A percentile compares a stretch with the other conserved stretches of the same genome.
These are phyloP conservation scores for Stegodyphus mimosarum DNA, from an alignment of 1,140 invertebrate species.

Conservation along the genomic window DNA sequence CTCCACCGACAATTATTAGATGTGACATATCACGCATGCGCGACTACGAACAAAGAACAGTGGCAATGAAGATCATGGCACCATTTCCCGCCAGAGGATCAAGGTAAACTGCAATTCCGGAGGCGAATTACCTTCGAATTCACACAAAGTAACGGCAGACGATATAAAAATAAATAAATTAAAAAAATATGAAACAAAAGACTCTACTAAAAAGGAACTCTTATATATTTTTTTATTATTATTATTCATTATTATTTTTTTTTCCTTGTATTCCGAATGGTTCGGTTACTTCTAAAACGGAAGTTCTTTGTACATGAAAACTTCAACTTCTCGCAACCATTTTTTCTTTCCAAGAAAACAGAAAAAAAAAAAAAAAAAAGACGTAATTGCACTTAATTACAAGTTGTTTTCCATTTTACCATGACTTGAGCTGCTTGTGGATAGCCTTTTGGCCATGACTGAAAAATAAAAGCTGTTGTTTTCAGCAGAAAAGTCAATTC, in stretches of 20 bases:
- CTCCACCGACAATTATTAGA: not conserved
- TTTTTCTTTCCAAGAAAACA: too few relatives aligned
- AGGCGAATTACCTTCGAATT: not conserved
- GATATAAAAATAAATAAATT: too few relatives aligned
- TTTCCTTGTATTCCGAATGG: not conserved
- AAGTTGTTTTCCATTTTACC: too few relatives aligned
- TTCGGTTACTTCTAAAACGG: conserved; percentile 20
- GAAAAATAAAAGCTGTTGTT: too few relatives aligned
- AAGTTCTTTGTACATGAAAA: conserved; percentile 12
- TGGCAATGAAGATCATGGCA: not conserved
- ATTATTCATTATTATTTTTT: not conserved
- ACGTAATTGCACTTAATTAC: conserved; percentile 7
- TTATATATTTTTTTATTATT: not conserved
- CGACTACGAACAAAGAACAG: conserved; percentile 31
- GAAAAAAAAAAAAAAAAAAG: not conserved
- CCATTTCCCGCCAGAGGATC: conserved; percentile 17
- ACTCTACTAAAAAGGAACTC: not conserved
- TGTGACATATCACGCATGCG: conserved; percentile 20
- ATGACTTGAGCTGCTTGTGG: too few relatives aligned
- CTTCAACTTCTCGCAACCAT: too few relatives aligned
- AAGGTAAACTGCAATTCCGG: conserved; percentile 21
- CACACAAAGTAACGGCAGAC: conserved; percentile 11
- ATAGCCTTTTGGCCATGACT: too few relatives aligned
- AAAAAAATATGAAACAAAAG: too few relatives aligned
- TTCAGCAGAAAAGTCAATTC: too few relatives aligned